phyloP scores from a whole-genome alignment of 2,113 vertebrate genomes.

The Laterallus jamaicensis region DNA sequence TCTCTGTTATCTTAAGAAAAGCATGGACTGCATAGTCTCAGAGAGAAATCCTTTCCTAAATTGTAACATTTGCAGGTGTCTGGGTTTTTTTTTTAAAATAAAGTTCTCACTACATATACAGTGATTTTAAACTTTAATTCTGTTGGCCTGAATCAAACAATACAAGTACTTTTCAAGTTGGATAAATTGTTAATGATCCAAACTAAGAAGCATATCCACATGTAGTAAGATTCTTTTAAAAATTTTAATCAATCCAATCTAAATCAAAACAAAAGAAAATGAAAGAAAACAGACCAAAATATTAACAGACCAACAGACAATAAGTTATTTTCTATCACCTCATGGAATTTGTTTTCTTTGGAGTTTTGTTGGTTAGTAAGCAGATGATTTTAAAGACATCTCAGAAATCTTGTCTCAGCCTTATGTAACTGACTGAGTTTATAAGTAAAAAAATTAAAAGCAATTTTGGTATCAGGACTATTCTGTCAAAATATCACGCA shows the following conservation, averaged over 20 bases:
- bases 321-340: neutral
- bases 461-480: fast-evolving
- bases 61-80: neutral
- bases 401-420: neutral
- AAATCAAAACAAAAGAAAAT: neutral
- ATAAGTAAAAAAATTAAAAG: neutral
- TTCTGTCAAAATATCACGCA: neutral
- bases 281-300: too few relatives aligned
- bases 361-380: neutral
- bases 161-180: neutral
- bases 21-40: neutral
- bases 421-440: neutral
- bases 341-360: fast-evolving
- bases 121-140: neutral
- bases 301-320: neutral
- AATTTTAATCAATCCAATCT: neutral
- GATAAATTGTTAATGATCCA: neutral
- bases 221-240: neutral
- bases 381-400: neutral
- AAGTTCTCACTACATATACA: neutral
- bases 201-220: neutral
- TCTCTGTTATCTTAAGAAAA: neutral
- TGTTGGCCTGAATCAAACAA: neutral
- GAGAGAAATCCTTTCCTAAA: neutral
- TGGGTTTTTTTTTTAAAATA: neutral